These are phyloP conservation scores for Sinocyclocheilus anshuiensis DNA, from an alignment of 2,113 vertebrate genomes.

Conservation along the genomic window DNA sequence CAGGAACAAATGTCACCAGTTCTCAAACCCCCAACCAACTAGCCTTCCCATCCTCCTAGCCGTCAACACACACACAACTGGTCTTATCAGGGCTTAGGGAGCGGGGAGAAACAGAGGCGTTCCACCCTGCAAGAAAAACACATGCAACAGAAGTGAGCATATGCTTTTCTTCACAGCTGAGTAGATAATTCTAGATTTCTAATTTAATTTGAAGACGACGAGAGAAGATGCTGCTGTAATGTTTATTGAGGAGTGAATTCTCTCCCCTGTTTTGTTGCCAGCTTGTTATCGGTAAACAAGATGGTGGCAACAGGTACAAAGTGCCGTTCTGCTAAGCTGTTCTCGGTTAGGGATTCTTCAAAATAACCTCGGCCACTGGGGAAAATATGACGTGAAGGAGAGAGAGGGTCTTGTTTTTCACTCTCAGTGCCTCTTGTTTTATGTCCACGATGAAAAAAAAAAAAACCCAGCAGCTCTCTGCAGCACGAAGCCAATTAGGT, in stretches of 20 bases:
- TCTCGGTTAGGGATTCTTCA: constrained; percentile 46
- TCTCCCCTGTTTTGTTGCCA: constrained; percentile 34
- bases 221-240: constrained; percentile 41
- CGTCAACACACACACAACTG: constrained; percentile 45
- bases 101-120: constrained; percentile 4
- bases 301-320: constrained; percentile 57
- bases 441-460: constrained; percentile 41
- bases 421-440: constrained; percentile 48
- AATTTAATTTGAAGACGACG: constrained; percentile 52
- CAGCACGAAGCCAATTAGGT: constrained; percentile 62
- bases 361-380: constrained; percentile 43
- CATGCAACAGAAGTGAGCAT: constrained; percentile 32
- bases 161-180: constrained; percentile 48
- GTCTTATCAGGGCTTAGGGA: constrained; percentile 43
- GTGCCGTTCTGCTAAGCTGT: constrained; percentile 36
- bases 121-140: constrained; percentile 35
- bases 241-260: constrained; percentile 41
- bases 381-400: constrained; percentile 42
- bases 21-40: constrained; percentile 30
- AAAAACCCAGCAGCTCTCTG: constrained; percentile 45
- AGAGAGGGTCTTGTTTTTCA: constrained; percentile 40
- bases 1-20: constrained; percentile 62
- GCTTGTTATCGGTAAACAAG: constrained; percentile 52
- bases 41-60: constrained; percentile 38
- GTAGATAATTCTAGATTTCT: constrained; percentile 53